phyloP scores from a whole-genome alignment of 2,797 vertebrate genomes.

The Enteromius treurensis region DNA sequence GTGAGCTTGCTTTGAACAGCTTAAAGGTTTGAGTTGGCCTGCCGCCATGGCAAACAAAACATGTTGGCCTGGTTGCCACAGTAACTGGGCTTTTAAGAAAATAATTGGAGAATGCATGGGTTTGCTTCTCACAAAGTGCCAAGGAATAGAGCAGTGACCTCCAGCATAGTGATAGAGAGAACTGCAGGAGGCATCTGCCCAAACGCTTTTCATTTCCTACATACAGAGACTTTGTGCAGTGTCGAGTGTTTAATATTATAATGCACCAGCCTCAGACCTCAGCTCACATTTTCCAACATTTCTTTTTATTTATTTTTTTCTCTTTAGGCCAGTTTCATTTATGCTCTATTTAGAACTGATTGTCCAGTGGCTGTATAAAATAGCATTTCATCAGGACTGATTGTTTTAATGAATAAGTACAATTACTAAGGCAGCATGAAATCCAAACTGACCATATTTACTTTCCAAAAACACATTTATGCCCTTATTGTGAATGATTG shows the following conservation, averaged over 20 bases:
- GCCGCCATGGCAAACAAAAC: conserved; percentile 56
- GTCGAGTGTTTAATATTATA: conserved; percentile 37
- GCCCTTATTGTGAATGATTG: neutral
- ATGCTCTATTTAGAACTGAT: neutral
- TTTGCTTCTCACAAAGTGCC: conserved; percentile 52
- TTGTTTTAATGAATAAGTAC: neutral
- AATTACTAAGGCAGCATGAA: neutral
- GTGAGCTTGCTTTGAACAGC: conserved; percentile 47
- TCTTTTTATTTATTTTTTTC: neutral
- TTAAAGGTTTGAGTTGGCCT: conserved; percentile 52
- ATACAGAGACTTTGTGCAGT: conserved; percentile 34
- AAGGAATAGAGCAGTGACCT: conserved; percentile 51
- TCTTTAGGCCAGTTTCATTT: neutral
- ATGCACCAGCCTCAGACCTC: conserved; percentile 19
- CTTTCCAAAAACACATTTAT: neutral
- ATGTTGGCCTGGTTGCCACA: conserved; percentile 57
- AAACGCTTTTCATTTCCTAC: conserved; percentile 51
- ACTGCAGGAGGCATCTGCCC: conserved; percentile 44
- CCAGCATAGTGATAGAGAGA: conserved; percentile 52
- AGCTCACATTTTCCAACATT: conserved; percentile 17
- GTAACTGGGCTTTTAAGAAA: conserved; percentile 56
- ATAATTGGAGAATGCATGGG: conserved; percentile 55
- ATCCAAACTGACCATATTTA: neutral
- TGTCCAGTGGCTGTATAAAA: neutral
- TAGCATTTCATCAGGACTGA: neutral